Evolutionary conservation across 2,888 invertebrate genomes (phyloP), one percentile per base, ranked within the genome.

Genomic region (Coronaproctus castanopsis): DNA sequence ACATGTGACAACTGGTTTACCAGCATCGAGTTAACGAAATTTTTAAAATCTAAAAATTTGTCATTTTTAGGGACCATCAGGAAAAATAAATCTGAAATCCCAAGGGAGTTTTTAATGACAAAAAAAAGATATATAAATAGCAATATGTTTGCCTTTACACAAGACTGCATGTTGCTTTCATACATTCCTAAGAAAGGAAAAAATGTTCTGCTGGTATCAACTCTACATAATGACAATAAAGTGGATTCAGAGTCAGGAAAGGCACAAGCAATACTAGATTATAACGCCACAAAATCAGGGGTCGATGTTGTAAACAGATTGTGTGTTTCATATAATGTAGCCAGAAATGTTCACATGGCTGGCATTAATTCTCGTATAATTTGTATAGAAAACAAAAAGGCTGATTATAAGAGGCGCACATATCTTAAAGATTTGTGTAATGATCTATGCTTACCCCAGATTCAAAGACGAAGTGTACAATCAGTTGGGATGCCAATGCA

Each of bases 1-100:
- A 60, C 57, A 22, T 23, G 18, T n/a, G 53, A 60, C 52, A 60
- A 55, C 53, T 53, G 58, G 58, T 58, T 58, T 21, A 36, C 18
- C 21, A 36, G 36, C 52, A 36, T 53, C n/a, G n/a, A n/a, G n/a
- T n/a, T n/a, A n/a, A n/a, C n/a, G n/a, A n/a, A n/a, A n/a, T n/a
- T n/a, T n/a, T n/a, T n/a, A n/a, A n/a, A n/a, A n/a, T n/a, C n/a
- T n/a, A n/a, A n/a, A n/a, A n/a, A n/a, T 20, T 5, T 52, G n/a
- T 20, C 52, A 20, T n/a, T 10, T 52, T 5, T 52, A n/a, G 52
- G 8, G 52, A 52, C 19, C 5, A 52, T 10, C 5, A 21, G n/a
- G n/a, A 52, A 52, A 52, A 52, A 52, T 14, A 36, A 5, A 36
- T 14, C 36, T 36, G 8, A 36, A 36, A 36, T 36, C 36, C 36